Percentiles rank a stretch among this genome's conserved stretches.
phyloP scores from a whole-genome alignment of 2,797 vertebrate genomes.

The Eulemur mongoz region DNA sequence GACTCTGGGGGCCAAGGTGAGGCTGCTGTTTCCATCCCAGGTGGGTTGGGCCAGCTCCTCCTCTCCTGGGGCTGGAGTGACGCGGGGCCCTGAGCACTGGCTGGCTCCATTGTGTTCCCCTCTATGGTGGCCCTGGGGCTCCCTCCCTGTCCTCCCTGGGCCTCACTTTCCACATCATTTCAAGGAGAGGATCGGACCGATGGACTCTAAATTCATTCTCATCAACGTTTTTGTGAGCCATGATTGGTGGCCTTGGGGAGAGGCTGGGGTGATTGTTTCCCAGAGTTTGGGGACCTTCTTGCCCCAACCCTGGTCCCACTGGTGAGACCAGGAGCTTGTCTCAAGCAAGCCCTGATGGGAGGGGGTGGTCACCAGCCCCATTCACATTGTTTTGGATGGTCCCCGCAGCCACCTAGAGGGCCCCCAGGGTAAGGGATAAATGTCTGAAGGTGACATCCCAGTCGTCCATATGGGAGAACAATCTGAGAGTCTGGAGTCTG shows the following conservation, averaged over 20 bases:
- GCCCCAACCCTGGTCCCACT: background rate
- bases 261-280: background rate
- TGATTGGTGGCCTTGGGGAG: background rate
- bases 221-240: background rate
- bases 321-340: background rate
- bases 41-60: accelerated
- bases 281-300: background rate
- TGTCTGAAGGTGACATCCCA: background rate
- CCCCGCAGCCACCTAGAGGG: background rate
- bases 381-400: background rate
- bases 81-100: background rate
- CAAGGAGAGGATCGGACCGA: background rate
- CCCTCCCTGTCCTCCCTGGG: background rate
- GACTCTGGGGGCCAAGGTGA: background rate
- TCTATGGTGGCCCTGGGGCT: background rate
- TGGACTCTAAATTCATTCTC: background rate
- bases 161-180: background rate
- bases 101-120: background rate
- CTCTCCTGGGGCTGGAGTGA: background rate
- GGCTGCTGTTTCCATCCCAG: background rate
- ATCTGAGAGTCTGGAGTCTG: background rate
- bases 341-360: background rate
- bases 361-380: background rate
- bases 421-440: background rate
- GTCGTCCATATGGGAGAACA: background rate